Conservation (phyloP, 2,888 invertebrate genomes). For the Platynereis dumerilii region DNA sequence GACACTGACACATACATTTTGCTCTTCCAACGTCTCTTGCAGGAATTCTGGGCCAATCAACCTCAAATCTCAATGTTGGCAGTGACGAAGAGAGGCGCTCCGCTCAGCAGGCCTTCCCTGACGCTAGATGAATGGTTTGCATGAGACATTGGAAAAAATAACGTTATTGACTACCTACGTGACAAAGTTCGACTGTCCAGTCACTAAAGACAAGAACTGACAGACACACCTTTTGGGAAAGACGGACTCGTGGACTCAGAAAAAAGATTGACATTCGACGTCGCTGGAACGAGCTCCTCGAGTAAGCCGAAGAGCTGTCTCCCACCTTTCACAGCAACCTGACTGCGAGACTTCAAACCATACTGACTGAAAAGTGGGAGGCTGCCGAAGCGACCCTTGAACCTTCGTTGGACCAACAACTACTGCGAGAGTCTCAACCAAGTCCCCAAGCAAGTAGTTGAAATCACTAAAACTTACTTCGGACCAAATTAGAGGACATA, state of each 20-base stretch:
- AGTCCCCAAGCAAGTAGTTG: background rate
- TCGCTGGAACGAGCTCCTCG: too few relatives aligned
- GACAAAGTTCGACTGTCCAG: background rate
- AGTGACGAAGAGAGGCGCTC: constrained; percentile 1
- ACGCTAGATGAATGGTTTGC: background rate
- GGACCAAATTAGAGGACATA: background rate
- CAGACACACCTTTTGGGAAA: background rate
- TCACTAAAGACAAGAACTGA: background rate
- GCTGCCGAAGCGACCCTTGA: background rate
- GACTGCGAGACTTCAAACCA: background rate
- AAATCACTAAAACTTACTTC: background rate
- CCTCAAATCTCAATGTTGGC: background rate
- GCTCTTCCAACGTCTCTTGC: background rate
- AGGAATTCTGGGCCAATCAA: background rate
- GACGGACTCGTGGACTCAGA: background rate
- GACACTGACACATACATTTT: background rate
- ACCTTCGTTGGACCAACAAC: background rate
- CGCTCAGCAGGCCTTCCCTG: background rate
- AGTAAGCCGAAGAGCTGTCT: too few relatives aligned
- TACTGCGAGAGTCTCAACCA: background rate
- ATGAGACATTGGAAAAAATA: background rate
- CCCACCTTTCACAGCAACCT: too few relatives aligned
- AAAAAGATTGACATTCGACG: background rate
- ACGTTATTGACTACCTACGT: background rate
- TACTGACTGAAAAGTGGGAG: background rate